Percentiles rank a stretch among this genome's conserved stretches.
phyloP scores from a whole-genome alignment of 2,888 invertebrate species.

The Rhaphigaster nebulosa region DNA sequence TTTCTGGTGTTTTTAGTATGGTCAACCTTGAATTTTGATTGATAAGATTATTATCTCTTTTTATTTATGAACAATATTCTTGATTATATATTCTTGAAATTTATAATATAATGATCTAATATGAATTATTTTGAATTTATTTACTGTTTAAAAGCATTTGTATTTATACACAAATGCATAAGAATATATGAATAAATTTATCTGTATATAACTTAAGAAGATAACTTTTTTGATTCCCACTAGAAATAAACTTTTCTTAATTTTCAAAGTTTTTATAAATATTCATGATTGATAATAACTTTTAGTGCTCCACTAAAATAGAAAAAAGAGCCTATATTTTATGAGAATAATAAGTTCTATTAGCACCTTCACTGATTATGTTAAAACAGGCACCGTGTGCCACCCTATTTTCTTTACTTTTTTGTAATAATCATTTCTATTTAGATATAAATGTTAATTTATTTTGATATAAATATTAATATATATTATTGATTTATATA shows the following conservation, averaged over 20 bases:
- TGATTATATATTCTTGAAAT: not conserved
- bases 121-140: not conserved
- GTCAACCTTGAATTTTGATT: not conserved
- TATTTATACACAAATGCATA: too few relatives aligned
- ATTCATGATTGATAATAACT: not conserved
- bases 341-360: too few relatives aligned
- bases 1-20: not conserved
- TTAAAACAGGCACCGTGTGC: too few relatives aligned
- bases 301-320: not conserved
- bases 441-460: too few relatives aligned
- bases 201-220: not conserved
- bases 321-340: not conserved
- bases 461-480: too few relatives aligned
- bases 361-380: too few relatives aligned
- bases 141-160: not conserved
- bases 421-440: too few relatives aligned
- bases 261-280: not conserved
- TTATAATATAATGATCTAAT: not conserved
- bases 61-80: not conserved
- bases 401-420: too few relatives aligned
- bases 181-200: not conserved
- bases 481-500: too few relatives aligned
- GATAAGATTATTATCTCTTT: slow-evolving; percentile 20
- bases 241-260: not conserved
- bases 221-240: not conserved